A percentile compares a stretch with the other conserved stretches of the same genome.
Conservation (phyloP, 1,140 invertebrate genomes). For the Aphaenogaster ashmeadi region DNA sequence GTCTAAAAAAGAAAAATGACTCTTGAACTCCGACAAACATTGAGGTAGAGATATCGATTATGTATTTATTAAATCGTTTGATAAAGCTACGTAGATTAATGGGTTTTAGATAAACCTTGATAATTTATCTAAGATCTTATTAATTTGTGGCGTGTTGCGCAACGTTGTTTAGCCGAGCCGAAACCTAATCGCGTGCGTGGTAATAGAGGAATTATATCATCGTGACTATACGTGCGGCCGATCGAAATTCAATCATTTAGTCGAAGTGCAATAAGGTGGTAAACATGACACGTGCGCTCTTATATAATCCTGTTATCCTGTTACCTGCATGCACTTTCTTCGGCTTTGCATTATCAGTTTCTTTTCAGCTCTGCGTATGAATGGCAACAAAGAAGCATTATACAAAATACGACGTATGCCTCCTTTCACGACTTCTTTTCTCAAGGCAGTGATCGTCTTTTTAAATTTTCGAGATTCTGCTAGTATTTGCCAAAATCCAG, state of each 20-base stretch:
- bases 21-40: background rate
- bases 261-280: slow-evolving; percentile 20
- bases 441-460: background rate
- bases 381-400: slow-evolving; percentile 61
- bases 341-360: slow-evolving; percentile 29
- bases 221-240: background rate
- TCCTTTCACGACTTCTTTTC: background rate
- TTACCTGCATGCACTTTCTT: slow-evolving; percentile 33
- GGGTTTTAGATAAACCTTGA: background rate
- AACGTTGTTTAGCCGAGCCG: background rate
- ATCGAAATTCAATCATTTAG: slow-evolving; percentile 19
- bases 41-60: background rate
- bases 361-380: slow-evolving; percentile 54
- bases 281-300: slow-evolving; percentile 53
- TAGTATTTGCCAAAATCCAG: background rate
- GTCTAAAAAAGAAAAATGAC: background rate
- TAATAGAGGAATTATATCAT: slow-evolving; percentile 20
- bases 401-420: slow-evolving; percentile 18
- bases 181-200: slow-evolving; percentile 4
- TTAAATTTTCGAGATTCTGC: background rate
- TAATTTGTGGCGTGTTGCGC: background rate
- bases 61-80: background rate
- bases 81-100: background rate
- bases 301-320: slow-evolving; percentile 47
- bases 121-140: slow-evolving; percentile 16